Base-by-base conservation (phyloP, 2,797 vertebrate species). In the Cercopithecus diana region DNA sequence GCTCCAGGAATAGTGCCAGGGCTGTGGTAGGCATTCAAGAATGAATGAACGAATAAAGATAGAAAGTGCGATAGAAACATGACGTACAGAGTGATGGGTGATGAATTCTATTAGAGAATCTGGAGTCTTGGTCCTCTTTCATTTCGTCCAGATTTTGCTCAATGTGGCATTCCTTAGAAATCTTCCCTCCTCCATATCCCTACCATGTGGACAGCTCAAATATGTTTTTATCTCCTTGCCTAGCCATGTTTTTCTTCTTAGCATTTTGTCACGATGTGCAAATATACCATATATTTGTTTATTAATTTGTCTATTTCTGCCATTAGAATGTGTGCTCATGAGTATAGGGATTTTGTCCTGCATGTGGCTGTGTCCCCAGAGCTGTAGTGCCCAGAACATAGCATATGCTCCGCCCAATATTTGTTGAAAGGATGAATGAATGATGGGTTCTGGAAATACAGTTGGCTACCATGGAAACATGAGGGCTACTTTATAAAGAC, bases 31-130 rank as follows among this genome's bases (percentile, higher is more conserved):
- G 52, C 55, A 52, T 36, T 94, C 13, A 64, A 75, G 83, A 95
- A 48, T 84, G 95, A 90, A 58, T 90, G 90, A 85, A 55, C 64
- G 92, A 95, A 76, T 57, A 55, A 94, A 90, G 72, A 83, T 36
- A 41, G 5, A 41, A 79, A 96, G 39, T 58, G 4, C 24, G 45
- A 7, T 15, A 89, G 87, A 82, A 89, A 93, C 28, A 30, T 10
- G 14, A 84, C 83, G 14, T 26, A 93, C 83, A 19, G 22, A 58
- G 50, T 36, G 72, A 57, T 41, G 22, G 57, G 43, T 36, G 64
- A 61, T 33, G 36, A 73, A 72, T 96, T 93, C 90, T 88, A 0
- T 1, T 88, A 48, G 76, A 64, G 33, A 82, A 79, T 82, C 15
- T 86, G 41, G 82, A 67, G 28, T 90, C 52, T 83, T 83, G 14